These are phyloP conservation scores for Drosophila mayri DNA, from an alignment of 1,140 invertebrate species.

Conservation along the genomic window DNA sequence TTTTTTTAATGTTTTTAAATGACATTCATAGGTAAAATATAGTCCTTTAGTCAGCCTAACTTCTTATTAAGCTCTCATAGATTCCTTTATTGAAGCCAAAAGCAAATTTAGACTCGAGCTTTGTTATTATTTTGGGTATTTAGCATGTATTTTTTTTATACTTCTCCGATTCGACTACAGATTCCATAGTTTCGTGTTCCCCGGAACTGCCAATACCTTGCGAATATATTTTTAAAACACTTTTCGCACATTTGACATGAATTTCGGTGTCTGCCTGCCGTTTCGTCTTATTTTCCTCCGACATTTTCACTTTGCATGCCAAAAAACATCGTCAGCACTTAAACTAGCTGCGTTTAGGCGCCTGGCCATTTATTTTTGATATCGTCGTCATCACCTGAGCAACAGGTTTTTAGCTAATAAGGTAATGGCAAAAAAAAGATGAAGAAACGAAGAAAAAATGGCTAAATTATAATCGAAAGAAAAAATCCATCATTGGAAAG, in stretches of 20 bases:
- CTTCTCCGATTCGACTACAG: background rate
- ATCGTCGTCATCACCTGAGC: conserved; percentile 45
- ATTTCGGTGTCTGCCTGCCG: conserved; percentile 14
- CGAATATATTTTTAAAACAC: conserved; percentile 11
- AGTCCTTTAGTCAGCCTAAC: too few relatives aligned
- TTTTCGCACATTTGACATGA: conserved; percentile 9
- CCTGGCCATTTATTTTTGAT: conserved; percentile 58
- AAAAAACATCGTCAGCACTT: conserved; percentile 13
- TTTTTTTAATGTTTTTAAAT: too few relatives aligned
- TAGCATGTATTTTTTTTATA: background rate
- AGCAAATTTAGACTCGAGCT: background rate
- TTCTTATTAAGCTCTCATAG: background rate
- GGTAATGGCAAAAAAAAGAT: conserved; percentile 52
- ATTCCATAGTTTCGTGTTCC: background rate
- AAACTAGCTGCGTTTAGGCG: conserved; percentile 54
- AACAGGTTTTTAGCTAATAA: conserved; percentile 71
- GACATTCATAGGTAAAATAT: background rate
- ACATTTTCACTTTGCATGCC: conserved; percentile 68
- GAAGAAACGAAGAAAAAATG: conserved; percentile 43
- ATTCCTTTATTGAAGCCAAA: background rate
- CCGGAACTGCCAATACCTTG: conserved; percentile 4
- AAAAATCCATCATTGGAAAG: conserved; percentile 77
- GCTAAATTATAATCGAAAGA: conserved; percentile 70
- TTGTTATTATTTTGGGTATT: background rate
- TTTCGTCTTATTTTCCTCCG: conserved; percentile 12